Base-by-base conservation (phyloP, 2,888 invertebrate genomes). In the Ethmia dodecea region DNA sequence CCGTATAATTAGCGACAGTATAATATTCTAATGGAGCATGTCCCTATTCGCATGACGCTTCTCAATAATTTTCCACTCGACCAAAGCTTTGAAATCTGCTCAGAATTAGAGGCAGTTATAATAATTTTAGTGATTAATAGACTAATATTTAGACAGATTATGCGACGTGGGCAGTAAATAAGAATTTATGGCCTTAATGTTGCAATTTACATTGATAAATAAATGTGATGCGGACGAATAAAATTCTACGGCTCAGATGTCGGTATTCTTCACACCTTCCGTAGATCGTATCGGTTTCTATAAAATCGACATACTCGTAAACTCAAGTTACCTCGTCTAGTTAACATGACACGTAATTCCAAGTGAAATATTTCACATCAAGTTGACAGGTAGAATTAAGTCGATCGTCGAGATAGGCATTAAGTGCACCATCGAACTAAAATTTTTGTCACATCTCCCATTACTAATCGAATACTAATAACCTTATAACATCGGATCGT, bases 381-480 rank as follows among this genome's bases (percentile, higher is more conserved):
- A 56, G 29, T 39, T 40, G 50, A 64, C 60, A 57, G 55, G 52
- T 59, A 43, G 33, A 56, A 51, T 57, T 51, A 59, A 58, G 54
- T 47, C 45, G 45, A 33, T 42, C 42, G 45, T 44, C 40, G 37
- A 42, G 43, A 45, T 38, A 41, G 40, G 43, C 52, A 50, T 55
- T 52, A 54, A 65, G 54, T 49, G 53, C 60, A 40, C 37, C 40
- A 37, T 45, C 39, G 37, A 51, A 46, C 47, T 54, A 52, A 51
- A 64, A 62, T 59, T 64, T 62, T 52, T 57, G 56, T 63, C 55
- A 58, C 57, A 59, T 72, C 66, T 79, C 65, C 53, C 62, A 69
- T 77, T 71, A 73, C 76, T 74, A 74, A 77, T 73, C 62, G 66
- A 63, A 69, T 62, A 61, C 70, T 73, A 72, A 76, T 75, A 64